Conservation (phyloP, 2,113 vertebrate genomes). For the Melanerpes aurifrons region DNA sequence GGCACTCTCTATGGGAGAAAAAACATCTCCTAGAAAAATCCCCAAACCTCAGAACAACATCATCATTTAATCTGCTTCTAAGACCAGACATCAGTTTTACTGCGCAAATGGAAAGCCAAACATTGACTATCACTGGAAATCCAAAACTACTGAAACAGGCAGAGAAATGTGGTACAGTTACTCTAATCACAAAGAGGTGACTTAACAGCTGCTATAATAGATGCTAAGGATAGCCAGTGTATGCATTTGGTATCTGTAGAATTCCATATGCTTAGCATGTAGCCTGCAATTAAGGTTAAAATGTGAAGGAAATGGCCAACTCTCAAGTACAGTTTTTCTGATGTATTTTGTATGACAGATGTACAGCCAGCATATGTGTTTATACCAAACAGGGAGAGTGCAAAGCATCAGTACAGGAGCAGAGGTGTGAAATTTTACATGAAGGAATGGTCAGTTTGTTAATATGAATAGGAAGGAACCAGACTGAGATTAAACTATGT, state of each 20-base stretch:
- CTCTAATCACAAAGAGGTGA: background rate
- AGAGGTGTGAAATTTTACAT: background rate
- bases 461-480: background rate
- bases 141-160: background rate
- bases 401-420: background rate
- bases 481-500: slow-evolving; percentile 7
- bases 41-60: background rate
- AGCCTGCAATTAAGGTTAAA: background rate
- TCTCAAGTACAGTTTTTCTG: background rate
- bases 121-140: background rate
- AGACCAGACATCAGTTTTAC: background rate
- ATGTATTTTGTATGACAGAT: background rate
- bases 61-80: background rate
- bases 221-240: background rate
- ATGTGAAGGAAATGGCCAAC: background rate
- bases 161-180: background rate
- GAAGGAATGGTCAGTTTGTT: background rate
- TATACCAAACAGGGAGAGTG: background rate
- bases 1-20: background rate
- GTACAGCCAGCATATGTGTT: background rate
- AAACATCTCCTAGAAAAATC: background rate
- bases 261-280: background rate
- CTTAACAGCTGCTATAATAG: background rate
- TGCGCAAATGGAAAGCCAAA: background rate
- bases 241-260: background rate